Evolutionary conservation across 2,888 invertebrate species (phyloP).

Genomic region (Phasia obesa): DNA sequence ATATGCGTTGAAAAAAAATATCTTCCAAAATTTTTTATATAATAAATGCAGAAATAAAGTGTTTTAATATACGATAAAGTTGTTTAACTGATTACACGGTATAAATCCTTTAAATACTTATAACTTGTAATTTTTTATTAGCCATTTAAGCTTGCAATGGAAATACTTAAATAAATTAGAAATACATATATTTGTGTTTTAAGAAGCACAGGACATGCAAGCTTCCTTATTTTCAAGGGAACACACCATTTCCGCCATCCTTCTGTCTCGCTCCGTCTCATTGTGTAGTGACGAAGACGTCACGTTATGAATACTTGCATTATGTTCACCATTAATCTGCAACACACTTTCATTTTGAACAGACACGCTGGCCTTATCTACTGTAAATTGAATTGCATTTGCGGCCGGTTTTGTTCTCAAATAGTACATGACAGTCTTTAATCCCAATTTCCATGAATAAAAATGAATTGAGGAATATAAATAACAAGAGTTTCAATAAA

Average conservation of each 20-base stretch:
- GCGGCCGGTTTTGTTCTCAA: constrained; percentile 97
- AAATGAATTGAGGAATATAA: constrained; percentile 99
- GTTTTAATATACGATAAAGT: too few species aligned
- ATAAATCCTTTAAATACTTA: constrained; percentile 2
- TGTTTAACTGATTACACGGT: too few species aligned
- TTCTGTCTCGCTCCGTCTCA: constrained; percentile 81
- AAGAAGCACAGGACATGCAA: constrained; percentile 93
- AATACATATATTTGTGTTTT: constrained; percentile 74
- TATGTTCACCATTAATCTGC: constrained; percentile 70
- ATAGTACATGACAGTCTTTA: constrained; percentile 99
- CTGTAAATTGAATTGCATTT: constrained; percentile 98
- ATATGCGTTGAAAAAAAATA: too few species aligned
- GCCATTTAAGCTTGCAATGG: too few species aligned
- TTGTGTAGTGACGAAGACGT: constrained; percentile 28
- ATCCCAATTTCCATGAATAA: constrained; percentile 97
- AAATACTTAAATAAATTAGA: background rate
- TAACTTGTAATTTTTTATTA: background rate
- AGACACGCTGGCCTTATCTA: constrained; percentile 90
- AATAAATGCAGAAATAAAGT: too few species aligned
- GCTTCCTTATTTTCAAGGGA: constrained; percentile 94
- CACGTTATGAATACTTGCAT: constrained; percentile 41
- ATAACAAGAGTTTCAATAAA: too few species aligned
- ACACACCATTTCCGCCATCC: constrained; percentile 91
- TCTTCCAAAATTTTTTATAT: too few species aligned
- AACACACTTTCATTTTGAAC: constrained; percentile 20